Evolutionary conservation across 2,888 invertebrate genomes (phyloP).

Genomic region (Dolomedes plantarius): DNA sequence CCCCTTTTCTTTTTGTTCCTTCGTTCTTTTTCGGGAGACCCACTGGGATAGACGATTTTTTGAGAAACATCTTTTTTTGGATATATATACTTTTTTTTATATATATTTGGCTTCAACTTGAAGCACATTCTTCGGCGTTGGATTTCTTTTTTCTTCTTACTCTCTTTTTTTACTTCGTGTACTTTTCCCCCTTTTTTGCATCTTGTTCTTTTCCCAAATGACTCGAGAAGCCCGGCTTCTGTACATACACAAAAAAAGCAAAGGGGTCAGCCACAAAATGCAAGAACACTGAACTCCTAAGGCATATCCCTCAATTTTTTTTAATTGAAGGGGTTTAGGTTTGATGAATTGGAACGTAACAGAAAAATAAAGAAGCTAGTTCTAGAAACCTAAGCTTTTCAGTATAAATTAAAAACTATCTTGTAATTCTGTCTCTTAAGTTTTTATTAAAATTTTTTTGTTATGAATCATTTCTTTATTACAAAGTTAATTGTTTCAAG

Average conservation of each 20-base stretch:
- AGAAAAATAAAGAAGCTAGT: too few relatives aligned
- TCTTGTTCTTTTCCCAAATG: conserved; percentile 46
- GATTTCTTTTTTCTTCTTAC: neutral
- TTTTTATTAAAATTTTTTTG: too few relatives aligned
- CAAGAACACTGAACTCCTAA: neutral
- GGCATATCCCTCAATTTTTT: too few relatives aligned
- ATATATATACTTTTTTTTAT: neutral
- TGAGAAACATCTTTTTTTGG: neutral
- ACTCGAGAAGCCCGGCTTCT: conserved; percentile 59
- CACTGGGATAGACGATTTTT: conserved; percentile 14
- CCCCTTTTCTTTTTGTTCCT: neutral
- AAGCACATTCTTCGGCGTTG: neutral
- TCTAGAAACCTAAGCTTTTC: too few relatives aligned
- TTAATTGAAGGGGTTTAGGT: too few relatives aligned
- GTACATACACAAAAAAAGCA: conserved; percentile 39
- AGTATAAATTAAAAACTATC: too few relatives aligned
- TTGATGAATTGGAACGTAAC: too few relatives aligned
- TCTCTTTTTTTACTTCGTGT: neutral
- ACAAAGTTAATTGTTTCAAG: too few relatives aligned
- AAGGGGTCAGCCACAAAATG: conserved; percentile 18
- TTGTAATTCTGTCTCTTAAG: too few relatives aligned
- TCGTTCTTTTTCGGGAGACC: neutral
- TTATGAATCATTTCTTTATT: too few relatives aligned
- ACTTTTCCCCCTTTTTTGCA: neutral
- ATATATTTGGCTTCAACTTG: neutral